These are phyloP conservation scores for Creontiades dilutus DNA, from an alignment of 2,888 invertebrate genomes.

Conservation along the genomic window DNA sequence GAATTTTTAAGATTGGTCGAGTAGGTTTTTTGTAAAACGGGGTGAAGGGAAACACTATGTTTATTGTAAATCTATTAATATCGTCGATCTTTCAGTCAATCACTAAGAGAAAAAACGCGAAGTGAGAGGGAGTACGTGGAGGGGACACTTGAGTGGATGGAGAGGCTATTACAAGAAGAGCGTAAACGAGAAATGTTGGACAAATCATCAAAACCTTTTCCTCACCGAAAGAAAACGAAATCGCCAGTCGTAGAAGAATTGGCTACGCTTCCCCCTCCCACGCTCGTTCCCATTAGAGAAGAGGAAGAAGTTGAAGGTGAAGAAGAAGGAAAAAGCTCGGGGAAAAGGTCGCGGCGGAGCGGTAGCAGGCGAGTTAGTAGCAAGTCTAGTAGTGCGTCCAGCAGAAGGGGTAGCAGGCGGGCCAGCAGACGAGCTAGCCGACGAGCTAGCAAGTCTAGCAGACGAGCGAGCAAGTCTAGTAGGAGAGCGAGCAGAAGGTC, in stretches of 20 bases:
- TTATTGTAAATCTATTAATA: too few relatives aligned
- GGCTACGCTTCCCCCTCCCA: neutral
- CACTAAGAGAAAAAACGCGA: constrained; percentile 29
- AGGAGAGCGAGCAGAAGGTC: neutral
- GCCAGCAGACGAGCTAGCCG: constrained; percentile 4
- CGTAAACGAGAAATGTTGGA: constrained; percentile 8
- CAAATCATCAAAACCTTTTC: constrained; percentile 40
- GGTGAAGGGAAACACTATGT: too few relatives aligned
- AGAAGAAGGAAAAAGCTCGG: neutral
- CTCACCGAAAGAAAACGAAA: neutral
- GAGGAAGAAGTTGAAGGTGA: constrained; percentile 24
- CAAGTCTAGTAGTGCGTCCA: neutral
- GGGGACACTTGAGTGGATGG: constrained; percentile 67
- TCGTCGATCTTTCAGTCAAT: neutral
- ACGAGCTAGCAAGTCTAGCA: neutral
- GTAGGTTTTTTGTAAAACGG: too few relatives aligned
- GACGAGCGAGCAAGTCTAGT: neutral
- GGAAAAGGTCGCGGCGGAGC: neutral
- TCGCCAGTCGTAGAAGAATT: neutral
- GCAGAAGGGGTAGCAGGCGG: neutral
- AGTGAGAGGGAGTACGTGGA: constrained; percentile 22
- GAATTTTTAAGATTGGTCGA: too few relatives aligned
- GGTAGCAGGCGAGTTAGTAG: neutral
- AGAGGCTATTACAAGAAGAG: constrained; percentile 62
- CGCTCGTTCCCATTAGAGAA: neutral